Evolutionary conservation across 37 sponge, comb jelly and placozoan genomes (phyloP).

Genomic region (Oopsacas minuta): DNA sequence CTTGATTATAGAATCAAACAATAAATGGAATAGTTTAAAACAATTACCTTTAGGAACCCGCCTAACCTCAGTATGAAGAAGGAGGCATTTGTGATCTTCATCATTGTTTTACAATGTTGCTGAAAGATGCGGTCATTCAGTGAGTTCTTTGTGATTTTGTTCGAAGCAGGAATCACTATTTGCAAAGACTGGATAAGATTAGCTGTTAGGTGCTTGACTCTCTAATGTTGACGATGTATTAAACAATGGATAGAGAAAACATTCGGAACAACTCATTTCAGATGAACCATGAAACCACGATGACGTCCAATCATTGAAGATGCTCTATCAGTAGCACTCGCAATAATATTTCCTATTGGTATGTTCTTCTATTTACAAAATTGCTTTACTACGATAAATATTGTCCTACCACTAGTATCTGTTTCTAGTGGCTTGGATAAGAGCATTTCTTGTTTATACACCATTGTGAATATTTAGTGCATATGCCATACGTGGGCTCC

Average conservation of each 20-base stretch:
- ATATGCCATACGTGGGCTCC: conserved; percentile 2
- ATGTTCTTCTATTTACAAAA: not conserved
- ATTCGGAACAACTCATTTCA: conserved; percentile 1
- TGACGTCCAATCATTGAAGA: conserved; percentile 1
- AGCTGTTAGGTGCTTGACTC: not conserved
- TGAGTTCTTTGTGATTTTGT: not conserved
- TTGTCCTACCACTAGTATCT: too few species aligned
- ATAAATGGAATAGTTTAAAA: not conserved
- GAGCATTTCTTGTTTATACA: conserved; percentile 19
- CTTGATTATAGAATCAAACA: not conserved
- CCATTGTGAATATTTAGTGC: not conserved
- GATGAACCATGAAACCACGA: conserved; percentile 11
- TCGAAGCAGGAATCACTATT: not conserved
- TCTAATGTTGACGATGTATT: conserved; percentile 3
- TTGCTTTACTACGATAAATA: too few species aligned
- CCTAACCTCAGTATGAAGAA: conserved; percentile 19
- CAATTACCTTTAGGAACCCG: not conserved
- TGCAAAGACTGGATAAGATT: conserved; percentile 1
- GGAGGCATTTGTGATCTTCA: conserved; percentile 1
- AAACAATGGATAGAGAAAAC: not conserved
- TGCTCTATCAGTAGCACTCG: not conserved
- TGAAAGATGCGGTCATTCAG: conserved; percentile 14
- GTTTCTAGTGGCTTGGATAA: conserved; percentile 14
- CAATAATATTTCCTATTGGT: not conserved
- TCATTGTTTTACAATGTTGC: not conserved